Evolutionary conservation across 2,113 vertebrate species (phyloP).

Genomic region (Albula goreensis): DNA sequence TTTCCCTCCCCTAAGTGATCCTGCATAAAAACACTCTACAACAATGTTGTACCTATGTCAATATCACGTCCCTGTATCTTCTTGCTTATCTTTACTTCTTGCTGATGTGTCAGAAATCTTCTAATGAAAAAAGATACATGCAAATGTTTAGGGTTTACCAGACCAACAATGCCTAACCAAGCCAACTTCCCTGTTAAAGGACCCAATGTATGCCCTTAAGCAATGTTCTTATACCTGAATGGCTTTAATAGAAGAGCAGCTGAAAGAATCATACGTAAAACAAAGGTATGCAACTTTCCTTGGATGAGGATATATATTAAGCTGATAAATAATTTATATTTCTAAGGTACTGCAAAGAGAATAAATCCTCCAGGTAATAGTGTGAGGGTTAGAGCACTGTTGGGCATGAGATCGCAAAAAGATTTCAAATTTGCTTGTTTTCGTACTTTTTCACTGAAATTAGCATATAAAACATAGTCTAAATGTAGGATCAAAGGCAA

Average conservation of each 20-base stretch:
- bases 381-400: background rate
- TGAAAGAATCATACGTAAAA: too few species aligned
- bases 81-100: background rate
- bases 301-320: too few species aligned
- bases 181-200: background rate
- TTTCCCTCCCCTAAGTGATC: background rate
- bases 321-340: too few species aligned
- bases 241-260: too few species aligned
- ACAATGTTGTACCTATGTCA: background rate
- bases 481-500: too few species aligned
- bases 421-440: too few species aligned
- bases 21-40: background rate
- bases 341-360: too few species aligned
- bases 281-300: too few species aligned
- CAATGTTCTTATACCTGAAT: background rate
- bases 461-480: too few species aligned
- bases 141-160: background rate
- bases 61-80: background rate
- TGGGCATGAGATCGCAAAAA: background rate
- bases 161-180: background rate
- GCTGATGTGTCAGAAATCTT: background rate
- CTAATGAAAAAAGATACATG: background rate
- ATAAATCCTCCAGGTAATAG: too few species aligned
- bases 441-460: too few species aligned
- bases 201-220: background rate